A percentile compares a stretch with the other conserved stretches of the same genome.
phyloP scores from a whole-genome alignment of 2,113 vertebrate species.

The Columba janthina region DNA sequence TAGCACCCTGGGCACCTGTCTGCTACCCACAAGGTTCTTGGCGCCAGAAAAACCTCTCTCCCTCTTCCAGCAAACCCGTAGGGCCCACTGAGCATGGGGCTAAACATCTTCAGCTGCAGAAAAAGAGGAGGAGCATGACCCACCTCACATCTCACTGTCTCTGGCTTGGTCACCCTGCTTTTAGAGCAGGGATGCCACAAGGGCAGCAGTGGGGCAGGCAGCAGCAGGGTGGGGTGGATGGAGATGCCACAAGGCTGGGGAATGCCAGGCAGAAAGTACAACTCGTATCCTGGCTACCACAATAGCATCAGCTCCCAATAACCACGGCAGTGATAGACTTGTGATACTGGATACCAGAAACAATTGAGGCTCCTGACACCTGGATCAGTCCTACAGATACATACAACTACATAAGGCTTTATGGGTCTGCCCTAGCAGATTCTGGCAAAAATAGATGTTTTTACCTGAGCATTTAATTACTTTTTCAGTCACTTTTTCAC shows the following conservation, averaged over 20 bases:
- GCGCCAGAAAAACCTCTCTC: background rate
- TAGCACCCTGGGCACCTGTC: accelerated
- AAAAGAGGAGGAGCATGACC: background rate
- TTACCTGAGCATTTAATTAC: slow-evolving; percentile 48
- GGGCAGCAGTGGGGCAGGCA: background rate
- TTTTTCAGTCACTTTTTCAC: background rate
- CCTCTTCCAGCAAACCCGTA: background rate
- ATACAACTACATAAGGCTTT: background rate
- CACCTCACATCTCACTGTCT: background rate
- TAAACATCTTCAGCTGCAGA: accelerated
- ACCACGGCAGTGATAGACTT: background rate
- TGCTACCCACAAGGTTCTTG: background rate
- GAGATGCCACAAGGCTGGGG: background rate
- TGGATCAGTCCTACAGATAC: background rate
- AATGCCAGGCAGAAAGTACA: background rate
- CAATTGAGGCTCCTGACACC: background rate
- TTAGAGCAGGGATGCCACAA: background rate
- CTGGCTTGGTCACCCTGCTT: accelerated
- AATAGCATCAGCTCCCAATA: background rate
- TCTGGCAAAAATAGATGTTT: background rate
- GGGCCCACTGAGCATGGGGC: background rate
- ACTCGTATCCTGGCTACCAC: background rate
- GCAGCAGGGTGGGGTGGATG: background rate
- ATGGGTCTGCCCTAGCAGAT: background rate
- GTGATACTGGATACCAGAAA: accelerated